Conservation (phyloP, 1,140 invertebrate genomes). For the Probaryconus sp. region DNA sequence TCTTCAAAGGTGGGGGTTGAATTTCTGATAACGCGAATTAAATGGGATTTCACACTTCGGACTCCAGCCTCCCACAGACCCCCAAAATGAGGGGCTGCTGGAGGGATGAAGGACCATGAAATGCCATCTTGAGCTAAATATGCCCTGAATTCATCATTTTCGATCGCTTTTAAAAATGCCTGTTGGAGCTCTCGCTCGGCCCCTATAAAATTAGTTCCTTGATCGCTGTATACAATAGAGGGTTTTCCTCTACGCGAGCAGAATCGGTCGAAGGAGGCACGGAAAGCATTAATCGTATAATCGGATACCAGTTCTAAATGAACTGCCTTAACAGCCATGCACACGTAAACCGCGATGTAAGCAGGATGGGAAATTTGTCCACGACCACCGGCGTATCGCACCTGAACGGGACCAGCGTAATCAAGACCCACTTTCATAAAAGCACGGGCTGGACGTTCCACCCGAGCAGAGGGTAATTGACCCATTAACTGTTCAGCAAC, state of each 20-base stretch:
- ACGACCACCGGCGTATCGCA: no score
- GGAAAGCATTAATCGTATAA: background rate
- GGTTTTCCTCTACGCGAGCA: no score
- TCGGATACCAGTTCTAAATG: background rate
- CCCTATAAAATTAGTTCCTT: background rate
- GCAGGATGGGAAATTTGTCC: background rate
- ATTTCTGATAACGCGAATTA: background rate
- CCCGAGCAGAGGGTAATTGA: no score
- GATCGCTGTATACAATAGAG: background rate
- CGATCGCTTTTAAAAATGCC: background rate
- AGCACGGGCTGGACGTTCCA: no score
- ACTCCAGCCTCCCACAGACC: constrained; percentile 63
- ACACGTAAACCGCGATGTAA: background rate
- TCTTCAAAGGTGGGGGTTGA: constrained; percentile 13
- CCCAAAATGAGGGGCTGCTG: constrained; percentile 58
- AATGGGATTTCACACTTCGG: constrained; percentile 5
- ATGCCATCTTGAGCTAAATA: constrained; percentile 18
- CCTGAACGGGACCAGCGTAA: no score
- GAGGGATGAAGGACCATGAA: constrained; percentile 62
- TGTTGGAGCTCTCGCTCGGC: background rate
- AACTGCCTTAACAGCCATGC: background rate
- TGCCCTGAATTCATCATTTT: background rate
- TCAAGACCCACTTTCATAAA: no score
- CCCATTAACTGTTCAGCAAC: no score
- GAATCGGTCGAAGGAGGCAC: background rate